Percentiles rank a stretch among this genome's conserved stretches.
phyloP scores from a whole-genome alignment of 92 coral and sea anemone species.

The Isaurus tuberculatus region DNA sequence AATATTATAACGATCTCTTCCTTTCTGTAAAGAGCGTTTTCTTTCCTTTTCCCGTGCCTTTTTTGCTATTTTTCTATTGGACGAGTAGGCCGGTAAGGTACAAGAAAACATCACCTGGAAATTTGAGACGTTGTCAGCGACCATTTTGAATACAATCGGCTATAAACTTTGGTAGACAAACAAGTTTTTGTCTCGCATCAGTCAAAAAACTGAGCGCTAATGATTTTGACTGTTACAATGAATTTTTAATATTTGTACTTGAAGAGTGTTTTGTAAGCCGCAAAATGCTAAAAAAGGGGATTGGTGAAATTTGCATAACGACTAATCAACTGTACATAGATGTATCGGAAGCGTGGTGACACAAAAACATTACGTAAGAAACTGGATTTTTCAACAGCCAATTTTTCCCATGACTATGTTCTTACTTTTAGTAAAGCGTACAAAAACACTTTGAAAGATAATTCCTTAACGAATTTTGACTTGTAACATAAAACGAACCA shows the following conservation, averaged over 20 bases:
- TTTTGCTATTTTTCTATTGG: conserved; percentile 72
- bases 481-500: not conserved
- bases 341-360: not conserved
- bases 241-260: conserved; percentile 33
- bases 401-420: not conserved
- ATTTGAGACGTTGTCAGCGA: conserved; percentile 30
- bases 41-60: conserved; percentile 73
- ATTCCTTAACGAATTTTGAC: not conserved
- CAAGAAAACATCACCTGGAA: conserved; percentile 92
- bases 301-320: conserved; percentile 41
- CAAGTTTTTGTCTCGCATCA: conserved; percentile 8
- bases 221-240: conserved; percentile 19
- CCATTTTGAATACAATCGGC: conserved; percentile 11
- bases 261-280: conserved; percentile 43
- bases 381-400: not conserved
- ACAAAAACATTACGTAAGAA: not conserved
- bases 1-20: conserved; percentile 85
- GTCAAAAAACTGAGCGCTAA: conserved; percentile 15
- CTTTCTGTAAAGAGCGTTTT: conserved; percentile 80
- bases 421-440: not conserved
- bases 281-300: conserved; percentile 16
- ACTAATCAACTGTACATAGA: not conserved
- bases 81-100: conserved; percentile 80
- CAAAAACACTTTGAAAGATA: not conserved
- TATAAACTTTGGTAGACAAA: not conserved